These are phyloP conservation scores for Periphyllus acericola DNA, from an alignment of 2,888 invertebrate species.

Conservation along the genomic window DNA sequence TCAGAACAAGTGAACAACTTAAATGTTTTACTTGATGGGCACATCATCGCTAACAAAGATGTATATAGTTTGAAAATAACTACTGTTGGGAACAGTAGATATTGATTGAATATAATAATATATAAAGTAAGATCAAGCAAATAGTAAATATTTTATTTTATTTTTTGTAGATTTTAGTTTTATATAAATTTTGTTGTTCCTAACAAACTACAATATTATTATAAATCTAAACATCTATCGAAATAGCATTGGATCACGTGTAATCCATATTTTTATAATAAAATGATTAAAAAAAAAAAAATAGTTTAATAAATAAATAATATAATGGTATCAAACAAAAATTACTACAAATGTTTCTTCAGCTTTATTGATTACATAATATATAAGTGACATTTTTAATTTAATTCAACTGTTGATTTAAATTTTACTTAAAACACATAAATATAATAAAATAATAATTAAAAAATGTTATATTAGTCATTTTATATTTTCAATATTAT, in stretches of 20 bases:
- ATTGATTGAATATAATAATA: constrained; percentile 3
- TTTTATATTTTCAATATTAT: constrained; percentile 21
- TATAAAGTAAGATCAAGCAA: constrained; percentile 24
- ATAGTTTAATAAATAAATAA: constrained; percentile 20
- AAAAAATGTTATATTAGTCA: constrained; percentile 41
- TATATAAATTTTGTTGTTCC: constrained; percentile 53
- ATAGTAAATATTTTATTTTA: constrained; percentile 39
- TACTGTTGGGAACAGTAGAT: constrained; percentile 2
- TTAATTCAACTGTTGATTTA: neutral
- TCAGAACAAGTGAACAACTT: neutral
- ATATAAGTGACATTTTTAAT: constrained; percentile 46
- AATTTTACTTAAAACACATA: constrained; percentile 43
- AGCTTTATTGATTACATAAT: constrained; percentile 47
- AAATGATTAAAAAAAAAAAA: constrained; percentile 30
- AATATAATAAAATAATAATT: constrained; percentile 54
- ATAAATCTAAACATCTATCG: constrained; percentile 32
- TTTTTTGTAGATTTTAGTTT: constrained; percentile 30
- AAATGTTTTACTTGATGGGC: neutral
- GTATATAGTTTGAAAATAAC: neutral
- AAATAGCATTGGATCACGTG: constrained; percentile 1
- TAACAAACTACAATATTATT: constrained; percentile 52
- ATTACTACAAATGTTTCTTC: constrained; percentile 55
- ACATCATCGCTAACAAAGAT: neutral
- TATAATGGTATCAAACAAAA: constrained; percentile 48
- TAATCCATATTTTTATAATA: constrained; percentile 34